Evolutionary conservation across 2,113 vertebrate genomes (phyloP), one percentile per base, ranked within the genome.

Genomic region (Podiceps cristatus): DNA sequence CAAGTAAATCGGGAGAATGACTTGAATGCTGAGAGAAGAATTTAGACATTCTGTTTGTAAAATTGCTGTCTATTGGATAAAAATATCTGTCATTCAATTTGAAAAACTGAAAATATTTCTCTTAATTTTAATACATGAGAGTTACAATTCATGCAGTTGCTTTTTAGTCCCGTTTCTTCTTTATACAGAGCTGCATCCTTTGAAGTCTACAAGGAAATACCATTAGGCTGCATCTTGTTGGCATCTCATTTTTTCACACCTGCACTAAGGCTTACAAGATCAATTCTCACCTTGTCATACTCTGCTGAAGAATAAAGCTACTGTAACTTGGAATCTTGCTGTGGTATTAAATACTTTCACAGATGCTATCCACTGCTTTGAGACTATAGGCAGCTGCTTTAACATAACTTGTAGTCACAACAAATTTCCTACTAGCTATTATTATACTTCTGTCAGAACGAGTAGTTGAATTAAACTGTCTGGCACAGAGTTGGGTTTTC

Each of bases 311-410:
- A 98, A 94, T 98, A 89, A 96, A 97, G 96, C 92, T 90, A 28
- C 69, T 71, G 7, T 86, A 97, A 96, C 95, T 98, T 97, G 92
- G 91, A 95, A 86, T 97, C 96, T 98, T 98, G 93, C 91, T 97
- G 96, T 97, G 93, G 91, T 97, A 98, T 98, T 98, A 97, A 97
- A 97, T 97, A 92, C 95, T 96, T 95, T 92, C 96, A 98, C 97
- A 97, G 95, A 96, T 85, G 56, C 88, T 96, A 56, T 94, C 62
- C 18, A 5, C 80, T 95, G 86, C 94, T 98, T 94, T 97, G 96
- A 97, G 96, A 97, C 93, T 93, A 94, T 93, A 98, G 97, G 90
- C 96, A 98, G 95, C 95, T 98, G 96, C 85, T 96, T 96, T 97
- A 96, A 82, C 80, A 86, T 90, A 95, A 93, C 88, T 93, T 96